A percentile compares a stretch with the other conserved stretches of the same genome.
Conservation (phyloP, 2,113 vertebrate genomes). For the Sterna hirundo region DNA sequence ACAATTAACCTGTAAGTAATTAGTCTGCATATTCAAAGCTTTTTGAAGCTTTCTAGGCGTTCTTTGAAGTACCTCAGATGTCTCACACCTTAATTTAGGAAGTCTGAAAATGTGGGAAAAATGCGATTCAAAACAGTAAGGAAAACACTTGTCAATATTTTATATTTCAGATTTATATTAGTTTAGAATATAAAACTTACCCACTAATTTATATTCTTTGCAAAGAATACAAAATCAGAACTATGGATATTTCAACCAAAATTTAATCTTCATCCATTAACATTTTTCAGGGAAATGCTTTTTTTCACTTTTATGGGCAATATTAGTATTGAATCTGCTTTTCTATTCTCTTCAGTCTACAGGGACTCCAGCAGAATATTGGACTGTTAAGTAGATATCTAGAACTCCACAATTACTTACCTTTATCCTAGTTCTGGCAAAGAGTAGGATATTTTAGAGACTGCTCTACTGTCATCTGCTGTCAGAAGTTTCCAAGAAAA, state of each 20-base stretch:
- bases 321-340: not conserved
- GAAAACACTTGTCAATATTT: not conserved
- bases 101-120: not conserved
- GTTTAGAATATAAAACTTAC: not conserved
- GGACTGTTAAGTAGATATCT: not conserved
- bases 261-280: not conserved
- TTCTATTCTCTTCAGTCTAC: not conserved
- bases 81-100: not conserved
- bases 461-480: not conserved
- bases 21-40: not conserved
- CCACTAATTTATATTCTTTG: not conserved
- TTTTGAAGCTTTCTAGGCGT: not conserved
- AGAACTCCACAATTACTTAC: not conserved
- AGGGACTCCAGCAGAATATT: not conserved
- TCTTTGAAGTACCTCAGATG: not conserved
- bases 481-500: not conserved
- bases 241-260: not conserved
- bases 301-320: not conserved
- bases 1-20: not conserved
- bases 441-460: not conserved
- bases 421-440: not conserved
- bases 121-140: fast-evolving
- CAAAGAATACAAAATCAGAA: not conserved
- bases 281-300: not conserved
- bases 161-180: not conserved